Conservation (phyloP, 2,113 vertebrate genomes). For the Sceloporus tristichus region DNA sequence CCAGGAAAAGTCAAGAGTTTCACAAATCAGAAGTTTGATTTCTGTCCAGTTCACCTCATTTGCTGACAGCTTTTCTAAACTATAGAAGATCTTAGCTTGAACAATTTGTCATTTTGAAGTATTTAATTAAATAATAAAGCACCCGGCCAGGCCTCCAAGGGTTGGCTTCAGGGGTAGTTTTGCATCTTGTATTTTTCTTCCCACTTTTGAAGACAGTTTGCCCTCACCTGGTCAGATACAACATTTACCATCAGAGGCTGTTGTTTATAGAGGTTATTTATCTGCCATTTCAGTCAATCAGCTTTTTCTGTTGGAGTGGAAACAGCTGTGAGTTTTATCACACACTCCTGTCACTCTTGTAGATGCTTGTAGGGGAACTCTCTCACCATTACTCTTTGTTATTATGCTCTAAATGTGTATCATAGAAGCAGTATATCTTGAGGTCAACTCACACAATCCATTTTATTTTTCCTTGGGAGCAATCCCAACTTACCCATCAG, state of each 20-base stretch:
- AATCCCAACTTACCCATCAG: background rate
- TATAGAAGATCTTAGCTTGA: background rate
- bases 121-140: background rate
- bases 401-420: conserved; percentile 14
- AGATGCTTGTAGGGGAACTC: background rate
- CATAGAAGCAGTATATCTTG: background rate
- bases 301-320: conserved; percentile 8
- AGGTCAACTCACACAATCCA: background rate
- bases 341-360: background rate
- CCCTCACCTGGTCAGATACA: background rate
- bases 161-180: background rate
- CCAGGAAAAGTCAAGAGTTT: background rate
- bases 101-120: background rate
- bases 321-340: background rate
- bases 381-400: background rate
- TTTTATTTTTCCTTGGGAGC: background rate
- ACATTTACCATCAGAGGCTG: fast-evolving
- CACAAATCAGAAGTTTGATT: background rate
- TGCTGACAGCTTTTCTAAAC: background rate
- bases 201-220: background rate
- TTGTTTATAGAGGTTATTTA: background rate
- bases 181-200: background rate
- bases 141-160: background rate
- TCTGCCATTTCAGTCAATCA: background rate
- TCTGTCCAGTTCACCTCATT: background rate